phyloP scores from a whole-genome alignment of 2,888 invertebrate genomes.

The Didymodactylos carnosus region DNA sequence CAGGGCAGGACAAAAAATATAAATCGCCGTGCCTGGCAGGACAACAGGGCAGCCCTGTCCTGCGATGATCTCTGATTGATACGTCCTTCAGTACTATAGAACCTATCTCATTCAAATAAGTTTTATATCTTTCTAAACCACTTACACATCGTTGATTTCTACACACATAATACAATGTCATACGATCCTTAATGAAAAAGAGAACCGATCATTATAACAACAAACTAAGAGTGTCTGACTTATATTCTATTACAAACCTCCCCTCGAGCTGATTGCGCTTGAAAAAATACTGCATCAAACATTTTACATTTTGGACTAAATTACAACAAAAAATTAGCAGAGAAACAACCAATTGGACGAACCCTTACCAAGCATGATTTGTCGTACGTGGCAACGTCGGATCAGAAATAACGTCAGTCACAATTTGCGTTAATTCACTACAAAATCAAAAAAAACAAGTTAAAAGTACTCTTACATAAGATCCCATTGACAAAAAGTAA shows the following conservation, averaged over 20 bases:
- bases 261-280: slow-evolving; percentile 55
- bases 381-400: slow-evolving; percentile 91
- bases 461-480: background rate
- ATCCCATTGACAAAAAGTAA: background rate
- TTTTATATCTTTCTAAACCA: too few species aligned
- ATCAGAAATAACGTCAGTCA: slow-evolving; percentile 90
- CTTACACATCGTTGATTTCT: slow-evolving; percentile 12
- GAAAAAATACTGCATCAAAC: slow-evolving; percentile 91
- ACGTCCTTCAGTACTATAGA: too few species aligned
- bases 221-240: background rate
- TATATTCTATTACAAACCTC: slow-evolving; percentile 31
- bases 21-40: too few species aligned
- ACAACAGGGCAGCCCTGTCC: too few species aligned
- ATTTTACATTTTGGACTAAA: slow-evolving; percentile 65
- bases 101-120: too few species aligned
- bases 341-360: too few species aligned
- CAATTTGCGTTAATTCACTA: slow-evolving; percentile 88
- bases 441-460: slow-evolving; percentile 18
- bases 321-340: background rate
- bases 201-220: too few species aligned
- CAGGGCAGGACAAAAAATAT: too few species aligned
- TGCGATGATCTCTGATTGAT: too few species aligned
- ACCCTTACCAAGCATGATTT: slow-evolving; percentile 79
- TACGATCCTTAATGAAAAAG: slow-evolving; percentile 3
- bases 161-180: slow-evolving; percentile 15